Percentiles rank a stretch among this genome's conserved stretches.
These are phyloP conservation scores for Papilio gigon DNA, from an alignment of 2,888 invertebrate species.

Conservation along the genomic window DNA sequence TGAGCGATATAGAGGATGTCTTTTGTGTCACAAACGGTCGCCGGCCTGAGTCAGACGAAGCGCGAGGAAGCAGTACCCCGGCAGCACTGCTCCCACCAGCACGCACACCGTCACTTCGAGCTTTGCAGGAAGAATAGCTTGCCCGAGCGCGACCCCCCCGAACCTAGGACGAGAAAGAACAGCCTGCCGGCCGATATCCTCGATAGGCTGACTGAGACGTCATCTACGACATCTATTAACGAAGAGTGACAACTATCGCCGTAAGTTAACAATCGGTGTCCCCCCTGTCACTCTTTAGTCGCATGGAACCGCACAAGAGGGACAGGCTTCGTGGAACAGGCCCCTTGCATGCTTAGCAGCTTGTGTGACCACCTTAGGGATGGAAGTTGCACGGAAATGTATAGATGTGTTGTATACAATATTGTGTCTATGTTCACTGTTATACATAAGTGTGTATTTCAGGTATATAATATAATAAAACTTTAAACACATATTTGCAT, in stretches of 20 bases:
- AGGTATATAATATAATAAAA: background rate
- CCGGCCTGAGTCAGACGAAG: conserved; percentile 75
- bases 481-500: too few species aligned
- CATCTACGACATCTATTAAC: conserved; percentile 52
- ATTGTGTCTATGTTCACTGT: conserved; percentile 47
- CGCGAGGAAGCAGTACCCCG: conserved; percentile 73
- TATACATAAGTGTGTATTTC: conserved; percentile 5
- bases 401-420: conserved; percentile 69
- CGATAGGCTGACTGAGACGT: conserved; percentile 63
- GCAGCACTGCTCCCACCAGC: conserved; percentile 78
- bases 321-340: conserved; percentile 73
- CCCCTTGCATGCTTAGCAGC: conserved; percentile 80
- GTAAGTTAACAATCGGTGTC: conserved; percentile 77
- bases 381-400: conserved; percentile 72
- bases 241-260: conserved; percentile 74
- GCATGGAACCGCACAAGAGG: conserved; percentile 74
- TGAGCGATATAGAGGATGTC: conserved; percentile 70
- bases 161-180: conserved; percentile 73
- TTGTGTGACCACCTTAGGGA: conserved; percentile 72
- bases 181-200: conserved; percentile 75
- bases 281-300: conserved; percentile 73
- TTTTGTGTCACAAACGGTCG: conserved; percentile 82
- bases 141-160: conserved; percentile 78
- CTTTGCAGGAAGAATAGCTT: conserved; percentile 78
- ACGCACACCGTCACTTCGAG: conserved; percentile 70